Base-by-base conservation (phyloP, 2,797 vertebrate genomes). In the Silurus aristotelis region DNA sequence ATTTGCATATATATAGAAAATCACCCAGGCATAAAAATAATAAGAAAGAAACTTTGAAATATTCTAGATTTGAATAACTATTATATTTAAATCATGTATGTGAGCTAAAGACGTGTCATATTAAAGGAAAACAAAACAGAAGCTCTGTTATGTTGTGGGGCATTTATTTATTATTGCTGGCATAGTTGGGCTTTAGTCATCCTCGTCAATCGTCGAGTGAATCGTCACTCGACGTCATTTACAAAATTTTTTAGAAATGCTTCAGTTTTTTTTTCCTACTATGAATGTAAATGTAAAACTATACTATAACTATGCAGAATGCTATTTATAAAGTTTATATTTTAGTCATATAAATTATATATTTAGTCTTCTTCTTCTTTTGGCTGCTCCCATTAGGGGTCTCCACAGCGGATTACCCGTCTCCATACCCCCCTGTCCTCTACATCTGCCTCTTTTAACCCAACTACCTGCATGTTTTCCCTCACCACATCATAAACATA, bases 1-100 rank as follows among this genome's bases (percentile, higher is more conserved):
- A 90, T 91, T 90, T 91, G 87, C 87, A 90, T 90, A 87, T 88
- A 89, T 89, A 89, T 90, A 84, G 82, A 86, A 89, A 84, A 81
- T 55, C 87, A 85, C 56, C 83, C 84, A 85, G 80, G 84, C 84
- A 84, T 60, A 80, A 77, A 84, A 82, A 79, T 43, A n/a, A 20
- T 14, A n/a, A 46, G 71, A 71, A 71, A 87, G 68, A 84, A 79
- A 85, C 48, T 86, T 80, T 61, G 46, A 56, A 80, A 80, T 55
- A 63, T 80, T 12, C 19, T 71, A 63, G 17, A 85, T 85, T 83
- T 82, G 56, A 64, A 84, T 58, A 82, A 66, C 17, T 80, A 25
- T 64, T 66, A 48, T 79, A 46, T 46, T 79, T 48, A 79, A 63
- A 63, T 79, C 38, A 25, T 73, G 83, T 56, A 38, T 83, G 52